phyloP scores from a whole-genome alignment of 2,113 vertebrate genomes.

The Aldabrachelys gigantea region DNA sequence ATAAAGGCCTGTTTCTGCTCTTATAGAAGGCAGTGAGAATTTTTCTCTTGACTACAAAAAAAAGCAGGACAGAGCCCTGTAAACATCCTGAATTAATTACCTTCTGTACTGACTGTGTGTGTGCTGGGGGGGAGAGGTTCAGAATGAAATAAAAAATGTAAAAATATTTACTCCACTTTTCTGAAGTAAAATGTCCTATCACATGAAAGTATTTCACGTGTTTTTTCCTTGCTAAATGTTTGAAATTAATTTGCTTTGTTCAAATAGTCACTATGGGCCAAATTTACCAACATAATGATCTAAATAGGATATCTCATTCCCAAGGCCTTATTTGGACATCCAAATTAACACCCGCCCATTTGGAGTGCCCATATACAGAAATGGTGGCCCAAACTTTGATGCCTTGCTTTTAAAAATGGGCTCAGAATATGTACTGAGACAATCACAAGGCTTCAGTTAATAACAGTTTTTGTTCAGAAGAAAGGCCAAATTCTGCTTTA shows the following conservation, averaged over 20 bases:
- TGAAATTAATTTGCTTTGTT: constrained; percentile 68
- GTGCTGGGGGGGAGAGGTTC: background rate
- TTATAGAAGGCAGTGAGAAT: background rate
- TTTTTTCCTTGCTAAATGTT: background rate
- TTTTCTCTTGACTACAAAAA: constrained; percentile 16
- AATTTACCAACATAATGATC: constrained; percentile 66
- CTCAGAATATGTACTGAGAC: constrained; percentile 48
- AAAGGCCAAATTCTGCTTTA: background rate
- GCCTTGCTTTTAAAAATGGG: constrained; percentile 75
- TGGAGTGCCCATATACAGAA: constrained; percentile 73
- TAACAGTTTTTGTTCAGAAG: constrained; percentile 28
- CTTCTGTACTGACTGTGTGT: background rate
- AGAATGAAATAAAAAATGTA: background rate
- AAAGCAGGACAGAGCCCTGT: background rate
- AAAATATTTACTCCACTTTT: background rate
- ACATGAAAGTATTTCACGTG: background rate
- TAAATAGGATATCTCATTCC: constrained; percentile 66
- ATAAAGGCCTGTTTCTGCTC: background rate
- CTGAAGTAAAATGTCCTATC: constrained; percentile 20
- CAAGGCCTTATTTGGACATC: constrained; percentile 73
- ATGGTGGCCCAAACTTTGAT: constrained; percentile 70
- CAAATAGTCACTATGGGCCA: constrained; percentile 41
- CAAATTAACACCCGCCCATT: constrained; percentile 66
- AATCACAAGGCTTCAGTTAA: constrained; percentile 54
- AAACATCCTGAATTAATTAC: constrained; percentile 23